Evolutionary conservation across 2,113 vertebrate species (phyloP).

Genomic region (Notothenia coriiceps): DNA sequence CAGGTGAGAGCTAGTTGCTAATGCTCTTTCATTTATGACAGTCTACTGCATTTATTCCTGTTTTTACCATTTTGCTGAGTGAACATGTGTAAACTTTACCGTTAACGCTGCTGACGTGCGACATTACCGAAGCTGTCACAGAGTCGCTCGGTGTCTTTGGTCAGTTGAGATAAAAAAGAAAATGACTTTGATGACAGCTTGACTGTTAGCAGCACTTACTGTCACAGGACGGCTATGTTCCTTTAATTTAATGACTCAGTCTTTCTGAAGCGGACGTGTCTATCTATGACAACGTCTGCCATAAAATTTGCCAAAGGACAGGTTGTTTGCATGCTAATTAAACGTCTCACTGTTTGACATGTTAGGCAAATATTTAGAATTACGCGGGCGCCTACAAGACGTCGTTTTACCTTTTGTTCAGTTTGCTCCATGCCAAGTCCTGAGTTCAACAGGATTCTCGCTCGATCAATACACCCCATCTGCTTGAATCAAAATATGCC

Average conservation of each 20-base stretch:
- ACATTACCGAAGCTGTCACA: conserved; percentile 14
- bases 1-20: conserved; percentile 75
- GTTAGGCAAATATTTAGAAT: background rate
- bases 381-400: background rate
- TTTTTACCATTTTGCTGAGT: background rate
- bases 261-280: conserved; percentile 5
- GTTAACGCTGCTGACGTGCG: background rate
- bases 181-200: conserved; percentile 28
- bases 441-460: conserved; percentile 40
- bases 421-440: background rate
- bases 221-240: background rate
- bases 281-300: background rate
- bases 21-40: background rate
- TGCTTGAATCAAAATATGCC: background rate
- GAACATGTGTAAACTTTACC: conserved; percentile 24
- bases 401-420: background rate
- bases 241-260: conserved; percentile 5
- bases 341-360: background rate
- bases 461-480: conserved; percentile 1
- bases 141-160: conserved; percentile 30
- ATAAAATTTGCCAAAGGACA: conserved; percentile 18
- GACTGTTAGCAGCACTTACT: background rate
- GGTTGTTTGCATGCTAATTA: conserved; percentile 22
- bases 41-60: too few species aligned
- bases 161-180: conserved; percentile 3